Evolutionary conservation across 2,113 vertebrate species (phyloP).

Genomic region (Empidonax alnorum): DNA sequence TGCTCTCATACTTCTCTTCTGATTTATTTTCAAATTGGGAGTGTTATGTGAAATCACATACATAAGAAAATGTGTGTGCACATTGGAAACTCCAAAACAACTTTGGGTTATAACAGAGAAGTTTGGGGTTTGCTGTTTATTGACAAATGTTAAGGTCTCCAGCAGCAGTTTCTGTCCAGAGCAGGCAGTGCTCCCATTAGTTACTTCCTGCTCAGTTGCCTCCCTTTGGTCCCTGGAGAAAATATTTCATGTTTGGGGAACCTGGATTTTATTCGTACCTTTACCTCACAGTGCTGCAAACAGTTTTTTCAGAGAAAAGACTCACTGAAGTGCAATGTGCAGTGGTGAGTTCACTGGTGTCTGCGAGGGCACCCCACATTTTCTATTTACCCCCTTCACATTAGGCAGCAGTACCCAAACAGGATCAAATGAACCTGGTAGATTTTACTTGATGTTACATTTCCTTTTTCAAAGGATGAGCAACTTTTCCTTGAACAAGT

Average conservation of each 20-base stretch:
- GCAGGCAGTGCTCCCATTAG: neutral
- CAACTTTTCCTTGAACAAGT: neutral
- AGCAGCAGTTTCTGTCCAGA: neutral
- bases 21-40: neutral
- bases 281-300: neutral
- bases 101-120: neutral
- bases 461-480: neutral
- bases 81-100: neutral
- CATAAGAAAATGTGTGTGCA: neutral
- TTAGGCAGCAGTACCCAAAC: neutral
- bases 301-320: neutral
- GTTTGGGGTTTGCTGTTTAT: neutral
- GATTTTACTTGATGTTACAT: neutral
- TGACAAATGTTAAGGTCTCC: neutral
- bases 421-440: neutral
- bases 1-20: neutral
- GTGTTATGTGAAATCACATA: neutral
- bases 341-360: neutral
- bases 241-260: neutral
- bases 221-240: neutral
- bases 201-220: neutral
- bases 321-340: fast-evolving
- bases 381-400: neutral
- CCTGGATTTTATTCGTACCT: neutral
- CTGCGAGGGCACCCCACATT: fast-evolving